These are phyloP conservation scores for Pogonomyrmex barbatus DNA, from an alignment of 1,140 invertebrate genomes.

Conservation along the genomic window DNA sequence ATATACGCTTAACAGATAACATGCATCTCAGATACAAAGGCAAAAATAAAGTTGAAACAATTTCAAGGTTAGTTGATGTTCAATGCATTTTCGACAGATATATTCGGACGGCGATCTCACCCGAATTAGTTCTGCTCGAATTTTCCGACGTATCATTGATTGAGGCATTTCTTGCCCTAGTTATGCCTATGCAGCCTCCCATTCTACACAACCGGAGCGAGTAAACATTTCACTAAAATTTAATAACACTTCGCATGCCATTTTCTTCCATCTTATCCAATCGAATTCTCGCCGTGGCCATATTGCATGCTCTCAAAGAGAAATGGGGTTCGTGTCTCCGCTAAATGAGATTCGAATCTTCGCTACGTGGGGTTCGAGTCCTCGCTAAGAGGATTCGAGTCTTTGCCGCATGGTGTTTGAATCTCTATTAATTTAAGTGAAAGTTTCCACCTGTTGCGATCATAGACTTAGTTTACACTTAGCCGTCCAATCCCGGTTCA, in stretches of 20 bases:
- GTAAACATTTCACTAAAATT: constrained; percentile 86
- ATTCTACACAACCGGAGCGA: constrained; percentile 87
- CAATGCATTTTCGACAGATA: constrained; percentile 31
- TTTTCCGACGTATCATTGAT: constrained; percentile 92
- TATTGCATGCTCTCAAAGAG: constrained; percentile 28
- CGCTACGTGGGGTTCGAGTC: neutral
- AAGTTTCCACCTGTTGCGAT: neutral
- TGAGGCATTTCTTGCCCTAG: constrained; percentile 91
- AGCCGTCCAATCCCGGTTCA: too few species aligned
- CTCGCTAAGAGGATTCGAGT: neutral
- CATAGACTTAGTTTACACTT: too few species aligned
- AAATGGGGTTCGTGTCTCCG: neutral
- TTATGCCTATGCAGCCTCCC: constrained; percentile 94
- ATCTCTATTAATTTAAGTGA: neutral
- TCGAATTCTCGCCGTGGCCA: constrained; percentile 24
- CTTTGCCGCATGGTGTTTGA: neutral
- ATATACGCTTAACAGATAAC: constrained; percentile 52
- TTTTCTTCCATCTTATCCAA: constrained; percentile 84
- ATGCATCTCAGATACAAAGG: constrained; percentile 66
- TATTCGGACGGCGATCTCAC: constrained; percentile 83
- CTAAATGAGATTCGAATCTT: neutral
- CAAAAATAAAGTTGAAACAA: constrained; percentile 66
- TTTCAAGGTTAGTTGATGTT: constrained; percentile 75
- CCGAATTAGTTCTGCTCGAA: constrained; percentile 91
- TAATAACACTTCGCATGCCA: constrained; percentile 83